Evolutionary conservation across 1,140 invertebrate species (phyloP).

Genomic region (Anadara kagoshimensis): DNA sequence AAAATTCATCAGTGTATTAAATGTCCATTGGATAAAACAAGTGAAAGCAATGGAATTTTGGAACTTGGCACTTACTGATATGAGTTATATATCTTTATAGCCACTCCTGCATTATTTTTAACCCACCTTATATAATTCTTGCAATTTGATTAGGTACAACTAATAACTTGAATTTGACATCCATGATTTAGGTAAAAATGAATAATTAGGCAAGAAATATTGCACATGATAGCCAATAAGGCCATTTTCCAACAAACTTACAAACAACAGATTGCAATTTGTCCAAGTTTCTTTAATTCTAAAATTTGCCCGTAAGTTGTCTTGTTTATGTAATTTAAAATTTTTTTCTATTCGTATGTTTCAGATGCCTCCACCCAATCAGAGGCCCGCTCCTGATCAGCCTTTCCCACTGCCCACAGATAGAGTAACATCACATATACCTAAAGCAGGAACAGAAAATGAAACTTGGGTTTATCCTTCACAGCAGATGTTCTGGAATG

Average conservation of each 20-base stretch:
- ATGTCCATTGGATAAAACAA: too few species aligned
- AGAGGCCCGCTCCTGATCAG: conserved; percentile 94
- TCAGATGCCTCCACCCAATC: conserved; percentile 95
- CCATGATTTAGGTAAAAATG: background rate
- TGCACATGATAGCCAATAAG: background rate
- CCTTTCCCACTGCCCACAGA: conserved; percentile 93
- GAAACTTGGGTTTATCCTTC: conserved; percentile 98
- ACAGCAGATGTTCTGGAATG: conserved; percentile 99
- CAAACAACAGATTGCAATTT: background rate
- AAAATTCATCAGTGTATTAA: too few species aligned
- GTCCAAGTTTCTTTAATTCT: background rate
- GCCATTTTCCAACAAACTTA: background rate
- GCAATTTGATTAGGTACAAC: too few species aligned
- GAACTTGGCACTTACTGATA: too few species aligned
- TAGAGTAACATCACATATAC: conserved; percentile 92
- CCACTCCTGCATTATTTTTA: too few species aligned
- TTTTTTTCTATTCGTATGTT: conserved; percentile 33
- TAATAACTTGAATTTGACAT: background rate
- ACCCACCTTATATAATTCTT: too few species aligned
- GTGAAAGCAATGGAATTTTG: too few species aligned
- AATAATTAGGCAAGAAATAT: background rate
- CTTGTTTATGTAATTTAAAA: background rate
- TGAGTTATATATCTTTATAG: too few species aligned
- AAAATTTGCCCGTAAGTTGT: conserved; percentile 1
- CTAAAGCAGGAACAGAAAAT: conserved; percentile 82